Evolutionary conservation across 1,140 invertebrate species (phyloP).

Genomic region (Lepidurus arcticus): DNA sequence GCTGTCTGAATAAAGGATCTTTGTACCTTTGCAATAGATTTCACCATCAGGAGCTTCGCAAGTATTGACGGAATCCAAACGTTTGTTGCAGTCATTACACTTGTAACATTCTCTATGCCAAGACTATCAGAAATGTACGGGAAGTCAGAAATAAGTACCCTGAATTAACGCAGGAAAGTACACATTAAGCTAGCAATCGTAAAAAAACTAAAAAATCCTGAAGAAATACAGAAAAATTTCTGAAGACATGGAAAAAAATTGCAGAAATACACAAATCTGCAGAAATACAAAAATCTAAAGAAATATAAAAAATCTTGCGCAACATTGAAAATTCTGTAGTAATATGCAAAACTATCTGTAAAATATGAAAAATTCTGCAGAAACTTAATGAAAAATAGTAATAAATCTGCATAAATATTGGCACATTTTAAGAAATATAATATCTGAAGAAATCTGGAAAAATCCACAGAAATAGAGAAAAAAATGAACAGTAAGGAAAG

Average conservation of each 20-base stretch:
- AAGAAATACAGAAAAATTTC: slow-evolving; percentile 27
- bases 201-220: slow-evolving; percentile 25
- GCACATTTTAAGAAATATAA: too few relatives aligned
- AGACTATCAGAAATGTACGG: slow-evolving; percentile 47
- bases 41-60: slow-evolving; percentile 88
- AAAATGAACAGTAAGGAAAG: neutral
- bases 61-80: slow-evolving; percentile 86
- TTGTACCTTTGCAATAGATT: slow-evolving; percentile 87
- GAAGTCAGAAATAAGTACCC: neutral
- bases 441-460: neutral
- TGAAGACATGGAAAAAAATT: slow-evolving; percentile 23
- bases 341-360: neutral
- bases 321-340: slow-evolving; percentile 32
- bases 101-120: slow-evolving; percentile 88
- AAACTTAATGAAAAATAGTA: neutral
- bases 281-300: slow-evolving; percentile 30
- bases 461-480: too few relatives aligned
- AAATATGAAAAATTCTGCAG: neutral
- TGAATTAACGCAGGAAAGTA: neutral
- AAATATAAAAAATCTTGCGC: slow-evolving; percentile 30
- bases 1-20: neutral
- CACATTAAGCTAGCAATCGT: slow-evolving; percentile 16
- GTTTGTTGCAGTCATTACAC: slow-evolving; percentile 80
- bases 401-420: too few relatives aligned
- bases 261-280: slow-evolving; percentile 28